phyloP scores from a whole-genome alignment of 2,113 vertebrate genomes.

The Notarius lentiginosus region DNA sequence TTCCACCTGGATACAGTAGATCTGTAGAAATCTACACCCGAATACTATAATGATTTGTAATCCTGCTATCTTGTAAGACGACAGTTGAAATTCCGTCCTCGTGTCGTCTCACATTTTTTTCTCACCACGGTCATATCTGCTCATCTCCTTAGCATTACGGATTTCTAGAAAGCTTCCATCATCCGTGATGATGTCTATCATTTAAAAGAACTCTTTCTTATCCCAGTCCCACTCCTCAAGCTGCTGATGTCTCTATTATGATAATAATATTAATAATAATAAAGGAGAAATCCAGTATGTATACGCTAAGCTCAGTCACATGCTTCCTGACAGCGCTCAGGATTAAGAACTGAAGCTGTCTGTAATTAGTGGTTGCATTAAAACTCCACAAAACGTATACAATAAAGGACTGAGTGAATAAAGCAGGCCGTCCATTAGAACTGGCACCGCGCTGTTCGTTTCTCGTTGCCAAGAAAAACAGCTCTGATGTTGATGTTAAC shows the following conservation, averaged over 20 bases:
- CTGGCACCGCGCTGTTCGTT: not conserved
- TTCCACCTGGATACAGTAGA: not conserved
- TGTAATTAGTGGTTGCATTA: not conserved
- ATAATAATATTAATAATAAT: not conserved
- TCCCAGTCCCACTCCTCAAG: not conserved
- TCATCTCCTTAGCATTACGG: not conserved
- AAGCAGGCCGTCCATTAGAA: not conserved
- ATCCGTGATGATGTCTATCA: not conserved
- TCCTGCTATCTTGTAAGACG: not conserved
- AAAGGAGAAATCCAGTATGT: not conserved
- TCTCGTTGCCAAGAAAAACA: slow-evolving; percentile 23
- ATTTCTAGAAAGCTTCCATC: not conserved
- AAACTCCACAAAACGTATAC: not conserved
- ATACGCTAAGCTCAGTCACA: not conserved
- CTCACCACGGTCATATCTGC: not conserved
- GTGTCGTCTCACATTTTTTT: not conserved
- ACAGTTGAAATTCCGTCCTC: not conserved
- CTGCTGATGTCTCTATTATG: not conserved
- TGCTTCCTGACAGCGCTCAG: not conserved
- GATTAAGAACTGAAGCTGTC: not conserved
- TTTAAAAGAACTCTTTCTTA: too few relatives aligned
- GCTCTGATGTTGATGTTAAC: slow-evolving; percentile 9
- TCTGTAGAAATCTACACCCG: not conserved
- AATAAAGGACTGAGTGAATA: not conserved
- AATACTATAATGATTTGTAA: not conserved